Evolutionary conservation across 2,888 invertebrate genomes (phyloP).

Genomic region (Sminthurides aquaticus): DNA sequence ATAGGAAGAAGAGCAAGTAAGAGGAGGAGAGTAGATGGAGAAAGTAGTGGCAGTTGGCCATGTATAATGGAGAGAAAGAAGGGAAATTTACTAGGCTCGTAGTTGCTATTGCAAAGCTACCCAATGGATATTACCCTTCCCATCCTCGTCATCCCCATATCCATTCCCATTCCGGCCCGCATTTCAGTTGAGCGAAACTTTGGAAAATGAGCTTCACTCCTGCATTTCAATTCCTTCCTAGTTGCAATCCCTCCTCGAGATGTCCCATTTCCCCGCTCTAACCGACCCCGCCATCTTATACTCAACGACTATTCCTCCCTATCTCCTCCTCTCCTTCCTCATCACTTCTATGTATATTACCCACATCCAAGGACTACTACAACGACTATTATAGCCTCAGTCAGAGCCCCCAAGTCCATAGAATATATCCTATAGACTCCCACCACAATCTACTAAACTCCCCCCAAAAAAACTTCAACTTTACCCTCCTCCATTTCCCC

Average conservation of each 20-base stretch:
- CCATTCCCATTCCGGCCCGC: conserved; percentile 37
- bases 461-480: neutral
- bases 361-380: neutral
- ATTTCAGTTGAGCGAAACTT: conserved; percentile 42
- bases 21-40: conserved; percentile 3
- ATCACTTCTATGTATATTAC: conserved; percentile 9
- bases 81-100: neutral
- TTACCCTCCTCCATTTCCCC: too few species aligned
- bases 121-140: conserved; percentile 35
- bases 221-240: conserved; percentile 32
- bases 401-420: neutral
- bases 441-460: neutral
- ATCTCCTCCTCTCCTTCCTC: conserved; percentile 13
- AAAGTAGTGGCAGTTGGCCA: neutral
- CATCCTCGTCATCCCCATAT: conserved; percentile 24
- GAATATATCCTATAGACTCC: neutral
- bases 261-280: conserved; percentile 22
- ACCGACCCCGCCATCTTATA: conserved; percentile 23
- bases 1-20: neutral
- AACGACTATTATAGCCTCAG: neutral
- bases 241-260: conserved; percentile 18
- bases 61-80: neutral
- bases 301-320: neutral
- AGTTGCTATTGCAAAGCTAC: conserved; percentile 5
- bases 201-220: conserved; percentile 41